Evolutionary conservation across 2,113 vertebrate species (phyloP).

Genomic region (Pseudorasbora parva): DNA sequence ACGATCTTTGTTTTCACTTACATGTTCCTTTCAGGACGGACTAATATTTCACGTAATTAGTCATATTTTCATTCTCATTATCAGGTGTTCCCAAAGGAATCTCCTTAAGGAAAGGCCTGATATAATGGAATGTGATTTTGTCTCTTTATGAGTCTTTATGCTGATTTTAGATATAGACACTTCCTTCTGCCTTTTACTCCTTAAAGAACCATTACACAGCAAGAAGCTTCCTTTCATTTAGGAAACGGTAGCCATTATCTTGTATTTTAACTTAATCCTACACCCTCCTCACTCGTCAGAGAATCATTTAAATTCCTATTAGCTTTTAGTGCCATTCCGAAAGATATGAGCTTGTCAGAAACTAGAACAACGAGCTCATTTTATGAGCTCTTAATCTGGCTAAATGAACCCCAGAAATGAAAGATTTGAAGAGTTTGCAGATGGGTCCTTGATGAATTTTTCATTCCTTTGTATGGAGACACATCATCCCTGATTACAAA

Average conservation of each 20-base stretch:
- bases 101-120: slow-evolving; percentile 3
- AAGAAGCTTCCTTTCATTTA: slow-evolving; percentile 19
- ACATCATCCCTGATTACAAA: slow-evolving; percentile 23
- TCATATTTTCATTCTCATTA: slow-evolving; percentile 64
- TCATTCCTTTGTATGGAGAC: slow-evolving; percentile 29
- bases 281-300: slow-evolving; percentile 67
- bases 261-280: slow-evolving; percentile 46
- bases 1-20: slow-evolving; percentile 15
- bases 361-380: slow-evolving; percentile 35
- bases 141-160: neutral
- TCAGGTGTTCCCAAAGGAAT: slow-evolving; percentile 54
- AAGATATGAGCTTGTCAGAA: slow-evolving; percentile 36
- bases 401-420: slow-evolving; percentile 40
- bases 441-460: slow-evolving; percentile 30
- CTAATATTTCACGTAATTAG: slow-evolving; percentile 60
- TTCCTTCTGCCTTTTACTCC: slow-evolving; percentile 13
- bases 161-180: slow-evolving; percentile 36
- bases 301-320: slow-evolving; percentile 75
- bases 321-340: slow-evolving; percentile 66
- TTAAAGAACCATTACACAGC: slow-evolving; percentile 35
- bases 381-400: slow-evolving; percentile 36
- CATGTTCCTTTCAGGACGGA: slow-evolving; percentile 38
- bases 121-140: slow-evolving; percentile 65
- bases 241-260: slow-evolving; percentile 65
- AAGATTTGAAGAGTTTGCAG: slow-evolving; percentile 22